Evolutionary conservation across 2,797 vertebrate genomes (phyloP).

Genomic region (Ctenopoma kingsleyae): DNA sequence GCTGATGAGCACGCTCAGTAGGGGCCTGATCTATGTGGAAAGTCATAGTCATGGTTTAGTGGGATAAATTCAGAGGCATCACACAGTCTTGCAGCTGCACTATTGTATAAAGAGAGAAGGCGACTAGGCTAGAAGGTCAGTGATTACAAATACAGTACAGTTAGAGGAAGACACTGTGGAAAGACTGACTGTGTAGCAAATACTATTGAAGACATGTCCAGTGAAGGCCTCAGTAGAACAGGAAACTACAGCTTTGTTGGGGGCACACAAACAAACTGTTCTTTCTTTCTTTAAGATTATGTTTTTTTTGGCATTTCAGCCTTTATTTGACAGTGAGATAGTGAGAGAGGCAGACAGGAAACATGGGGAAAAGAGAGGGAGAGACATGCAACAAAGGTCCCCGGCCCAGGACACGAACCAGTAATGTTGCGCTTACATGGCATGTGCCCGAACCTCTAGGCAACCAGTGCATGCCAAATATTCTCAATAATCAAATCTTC

Average conservation of each 20-base stretch:
- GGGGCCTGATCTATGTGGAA: constrained; percentile 76
- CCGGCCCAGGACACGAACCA: too few species aligned
- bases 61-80: constrained; percentile 64
- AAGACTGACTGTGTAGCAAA: constrained; percentile 57
- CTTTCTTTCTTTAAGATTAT: too few species aligned
- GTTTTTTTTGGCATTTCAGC: too few species aligned
- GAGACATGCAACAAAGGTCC: too few species aligned
- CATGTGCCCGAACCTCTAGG: too few species aligned
- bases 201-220: constrained; percentile 32
- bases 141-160: constrained; percentile 47
- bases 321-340: too few species aligned
- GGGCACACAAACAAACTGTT: too few species aligned
- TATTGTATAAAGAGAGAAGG: constrained; percentile 40
- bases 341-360: too few species aligned
- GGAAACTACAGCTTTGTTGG: background rate
- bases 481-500: too few species aligned
- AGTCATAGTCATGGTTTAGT: constrained; percentile 78
- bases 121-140: constrained; percentile 73
- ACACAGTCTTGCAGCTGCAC: constrained; percentile 55
- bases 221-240: background rate
- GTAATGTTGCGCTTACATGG: too few species aligned
- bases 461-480: too few species aligned
- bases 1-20: constrained; percentile 75
- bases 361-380: too few species aligned
- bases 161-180: constrained; percentile 58